Evolutionary conservation across 2,113 vertebrate genomes (phyloP).

Genomic region (Platichthys stellatus): DNA sequence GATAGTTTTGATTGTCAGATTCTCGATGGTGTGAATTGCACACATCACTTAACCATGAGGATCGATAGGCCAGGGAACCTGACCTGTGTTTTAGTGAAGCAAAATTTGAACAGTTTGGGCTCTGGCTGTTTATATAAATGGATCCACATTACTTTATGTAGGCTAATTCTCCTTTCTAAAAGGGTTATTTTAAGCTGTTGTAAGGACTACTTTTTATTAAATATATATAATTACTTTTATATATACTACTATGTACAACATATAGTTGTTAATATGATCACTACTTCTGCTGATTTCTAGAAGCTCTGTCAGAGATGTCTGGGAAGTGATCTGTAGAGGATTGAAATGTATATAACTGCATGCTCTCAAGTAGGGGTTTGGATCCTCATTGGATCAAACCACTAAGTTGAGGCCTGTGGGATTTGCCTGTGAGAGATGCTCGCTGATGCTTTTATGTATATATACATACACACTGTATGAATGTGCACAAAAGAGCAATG

Average conservation of each 20-base stretch:
- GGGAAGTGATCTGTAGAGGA: background rate
- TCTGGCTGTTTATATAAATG: background rate
- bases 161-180: too few species aligned
- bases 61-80: background rate
- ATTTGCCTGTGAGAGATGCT: background rate
- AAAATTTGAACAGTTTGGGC: background rate
- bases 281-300: too few species aligned
- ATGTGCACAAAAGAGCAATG: constrained; percentile 25
- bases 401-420: constrained; percentile 1
- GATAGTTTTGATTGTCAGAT: constrained; percentile 4
- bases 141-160: background rate
- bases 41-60: background rate
- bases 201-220: too few species aligned
- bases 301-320: background rate
- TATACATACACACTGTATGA: background rate
- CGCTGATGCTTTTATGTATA: background rate
- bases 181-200: too few species aligned
- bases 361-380: background rate
- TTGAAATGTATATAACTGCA: background rate
- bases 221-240: too few species aligned
- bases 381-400: background rate
- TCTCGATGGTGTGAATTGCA: background rate
- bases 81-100: background rate
- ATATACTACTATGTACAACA: too few species aligned
- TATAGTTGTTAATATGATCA: too few species aligned